Base-by-base conservation (phyloP, 1,140 invertebrate species). In the Plectrocnemia conspersa region DNA sequence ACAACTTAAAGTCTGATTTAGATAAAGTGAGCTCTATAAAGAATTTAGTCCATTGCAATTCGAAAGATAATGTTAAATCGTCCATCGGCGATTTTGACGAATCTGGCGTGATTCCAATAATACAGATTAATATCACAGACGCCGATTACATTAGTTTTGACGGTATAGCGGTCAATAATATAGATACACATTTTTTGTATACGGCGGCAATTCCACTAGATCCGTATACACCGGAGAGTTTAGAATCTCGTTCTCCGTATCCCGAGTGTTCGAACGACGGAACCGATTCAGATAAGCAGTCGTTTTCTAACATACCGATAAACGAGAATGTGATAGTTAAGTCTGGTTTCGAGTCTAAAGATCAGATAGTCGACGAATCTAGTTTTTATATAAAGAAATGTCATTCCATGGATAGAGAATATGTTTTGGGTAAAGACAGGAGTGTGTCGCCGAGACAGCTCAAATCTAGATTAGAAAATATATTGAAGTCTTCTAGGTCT, bases 201-300 rank as follows among this genome's bases (percentile, higher is more conserved):
- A 68, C 69, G 0, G 57, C 56, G 5, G 68, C 56, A 19, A 35
- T 54, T 21, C 73, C 72, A 19, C 68, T 82, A 64, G 84, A 86
- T 66, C 85, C 85, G 1, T 88, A 88, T 58, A 88, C 85, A 0
- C 85, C 85, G 11, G 85, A 88, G 62, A 87, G 84, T 70, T 77
- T 82, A 59, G 84, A 87, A 59, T 86, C 84, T 50, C 82, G 82
- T 58, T 84, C 83, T 42, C 84, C 85, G 7, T 79, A 79, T 58
- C 75, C 78, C 16, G 73, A 81, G 40, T 69, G 67, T 18, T 68
- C 65, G 4, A 54, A 47, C 15, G 65, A 64, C 3, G 62, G 54
- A 13, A 56, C 55, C 5, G 52, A 54, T 24, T 61, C 50, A 1
- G 53, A 24, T 29, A 35, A 24, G 52, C 47, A 16, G 29, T 50